phyloP scores from a whole-genome alignment of 2,113 vertebrate genomes.

The Plecotus auritus region DNA sequence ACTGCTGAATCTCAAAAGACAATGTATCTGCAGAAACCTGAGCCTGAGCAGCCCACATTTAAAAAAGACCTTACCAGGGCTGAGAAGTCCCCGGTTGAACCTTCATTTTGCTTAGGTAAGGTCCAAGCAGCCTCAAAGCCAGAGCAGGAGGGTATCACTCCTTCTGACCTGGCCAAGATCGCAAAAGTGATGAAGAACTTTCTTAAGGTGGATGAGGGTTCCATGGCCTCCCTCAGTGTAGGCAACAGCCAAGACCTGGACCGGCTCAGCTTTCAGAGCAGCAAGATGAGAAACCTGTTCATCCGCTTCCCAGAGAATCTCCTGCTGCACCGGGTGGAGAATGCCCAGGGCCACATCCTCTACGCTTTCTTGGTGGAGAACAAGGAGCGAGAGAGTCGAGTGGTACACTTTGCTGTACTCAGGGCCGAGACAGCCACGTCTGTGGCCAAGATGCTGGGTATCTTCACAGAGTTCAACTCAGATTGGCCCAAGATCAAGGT shows the following conservation, averaged over 20 bases:
- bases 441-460: conserved; percentile 68
- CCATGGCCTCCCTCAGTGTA: conserved; percentile 67
- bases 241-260: conserved; percentile 58
- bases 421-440: conserved; percentile 49
- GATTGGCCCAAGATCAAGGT: conserved; percentile 74
- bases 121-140: background rate
- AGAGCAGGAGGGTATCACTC: background rate
- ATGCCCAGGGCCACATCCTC: conserved; percentile 51
- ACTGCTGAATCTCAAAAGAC: background rate
- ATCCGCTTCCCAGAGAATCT: conserved; percentile 70
- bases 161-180: conserved; percentile 56
- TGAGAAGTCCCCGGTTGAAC: fast-evolving
- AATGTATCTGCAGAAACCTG: background rate
- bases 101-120: background rate
- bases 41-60: fast-evolving
- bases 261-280: conserved; percentile 74
- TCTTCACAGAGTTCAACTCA: conserved; percentile 76
- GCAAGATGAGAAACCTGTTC: conserved; percentile 72
- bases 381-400: conserved; percentile 64
- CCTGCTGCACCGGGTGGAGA: conserved; percentile 66
- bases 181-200: conserved; percentile 73
- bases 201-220: conserved; percentile 59
- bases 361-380: conserved; percentile 70
- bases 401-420: conserved; percentile 70
- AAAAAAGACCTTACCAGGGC: fast-evolving